Percentiles rank a stretch among this genome's conserved stretches.
These are phyloP conservation scores for Capromys pilorides DNA, from an alignment of 2,797 vertebrate genomes.

Conservation along the genomic window DNA sequence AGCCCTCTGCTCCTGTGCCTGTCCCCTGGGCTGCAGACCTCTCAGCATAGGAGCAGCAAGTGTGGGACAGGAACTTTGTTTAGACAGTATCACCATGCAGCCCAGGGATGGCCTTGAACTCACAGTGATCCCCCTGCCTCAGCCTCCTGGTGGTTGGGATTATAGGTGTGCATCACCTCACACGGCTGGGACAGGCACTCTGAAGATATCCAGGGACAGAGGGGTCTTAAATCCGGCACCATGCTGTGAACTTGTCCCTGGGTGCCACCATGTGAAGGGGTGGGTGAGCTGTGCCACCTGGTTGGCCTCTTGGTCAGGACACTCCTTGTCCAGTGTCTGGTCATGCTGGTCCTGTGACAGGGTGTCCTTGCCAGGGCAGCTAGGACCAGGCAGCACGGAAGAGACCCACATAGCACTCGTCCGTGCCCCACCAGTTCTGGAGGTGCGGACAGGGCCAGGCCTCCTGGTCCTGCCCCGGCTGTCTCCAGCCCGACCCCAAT, in stretches of 20 bases:
- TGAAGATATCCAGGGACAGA: not conserved
- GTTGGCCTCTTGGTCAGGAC: not conserved
- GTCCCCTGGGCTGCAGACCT: not conserved
- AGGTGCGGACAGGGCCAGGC: not conserved
- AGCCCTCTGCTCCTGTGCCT: not conserved
- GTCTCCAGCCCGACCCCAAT: not conserved
- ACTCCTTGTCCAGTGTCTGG: not conserved
- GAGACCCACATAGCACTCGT: not conserved
- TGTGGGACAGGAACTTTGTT: not conserved
- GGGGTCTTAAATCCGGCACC: not conserved
- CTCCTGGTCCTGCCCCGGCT: not conserved
- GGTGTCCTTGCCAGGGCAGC: not conserved
- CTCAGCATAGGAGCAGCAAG: not conserved
- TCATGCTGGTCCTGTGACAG: too few relatives aligned
- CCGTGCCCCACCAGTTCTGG: not conserved
- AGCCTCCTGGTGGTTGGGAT: not conserved
- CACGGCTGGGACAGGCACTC: not conserved
- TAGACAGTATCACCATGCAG: not conserved
- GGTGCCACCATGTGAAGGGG: not conserved
- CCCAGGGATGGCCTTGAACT: not conserved
- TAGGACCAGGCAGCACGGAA: not conserved
- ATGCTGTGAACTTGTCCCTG: not conserved
- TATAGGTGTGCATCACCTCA: not conserved
- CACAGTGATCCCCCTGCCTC: not conserved
- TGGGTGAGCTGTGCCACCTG: not conserved